A percentile compares a stretch with the other conserved stretches of the same genome.
These are phyloP conservation scores for Elachura formosa DNA, from an alignment of 2,113 vertebrate species.

Conservation along the genomic window DNA sequence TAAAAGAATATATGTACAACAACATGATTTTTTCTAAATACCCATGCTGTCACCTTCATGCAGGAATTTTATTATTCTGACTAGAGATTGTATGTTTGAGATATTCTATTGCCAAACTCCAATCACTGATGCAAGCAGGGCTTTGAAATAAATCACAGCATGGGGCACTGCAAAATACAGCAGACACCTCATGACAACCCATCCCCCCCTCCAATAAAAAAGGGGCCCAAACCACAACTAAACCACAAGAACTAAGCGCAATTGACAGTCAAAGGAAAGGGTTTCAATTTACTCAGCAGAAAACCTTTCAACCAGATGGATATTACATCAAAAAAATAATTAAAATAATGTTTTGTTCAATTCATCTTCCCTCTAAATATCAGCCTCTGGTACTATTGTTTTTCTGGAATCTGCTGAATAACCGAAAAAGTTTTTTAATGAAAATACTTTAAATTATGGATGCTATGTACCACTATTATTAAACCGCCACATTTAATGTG, in stretches of 20 bases:
- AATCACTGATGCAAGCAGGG: not conserved
- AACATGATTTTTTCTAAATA: not conserved
- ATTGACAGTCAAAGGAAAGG: not conserved
- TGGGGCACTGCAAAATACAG: not conserved
- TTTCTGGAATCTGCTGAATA: not conserved
- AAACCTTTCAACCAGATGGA: not conserved
- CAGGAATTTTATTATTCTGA: not conserved
- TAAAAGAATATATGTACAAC: not conserved
- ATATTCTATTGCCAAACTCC: not conserved
- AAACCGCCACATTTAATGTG: not conserved
- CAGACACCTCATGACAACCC: accelerated
- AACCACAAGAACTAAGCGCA: not conserved
- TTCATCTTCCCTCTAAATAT: not conserved
- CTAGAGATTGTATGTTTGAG: not conserved
- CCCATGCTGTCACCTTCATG: accelerated
- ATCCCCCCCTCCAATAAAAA: not conserved
- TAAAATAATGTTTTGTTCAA: not conserved
- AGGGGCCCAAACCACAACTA: not conserved
- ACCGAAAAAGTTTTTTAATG: not conserved
- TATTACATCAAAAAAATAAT: not conserved
- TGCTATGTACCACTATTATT: not conserved
- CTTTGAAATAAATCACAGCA: not conserved
- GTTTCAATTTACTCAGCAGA: not conserved
- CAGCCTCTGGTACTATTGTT: not conserved
- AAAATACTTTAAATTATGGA: not conserved